These are phyloP conservation scores for Epinotia brunnichana DNA, from an alignment of 2,888 invertebrate genomes.

Conservation along the genomic window DNA sequence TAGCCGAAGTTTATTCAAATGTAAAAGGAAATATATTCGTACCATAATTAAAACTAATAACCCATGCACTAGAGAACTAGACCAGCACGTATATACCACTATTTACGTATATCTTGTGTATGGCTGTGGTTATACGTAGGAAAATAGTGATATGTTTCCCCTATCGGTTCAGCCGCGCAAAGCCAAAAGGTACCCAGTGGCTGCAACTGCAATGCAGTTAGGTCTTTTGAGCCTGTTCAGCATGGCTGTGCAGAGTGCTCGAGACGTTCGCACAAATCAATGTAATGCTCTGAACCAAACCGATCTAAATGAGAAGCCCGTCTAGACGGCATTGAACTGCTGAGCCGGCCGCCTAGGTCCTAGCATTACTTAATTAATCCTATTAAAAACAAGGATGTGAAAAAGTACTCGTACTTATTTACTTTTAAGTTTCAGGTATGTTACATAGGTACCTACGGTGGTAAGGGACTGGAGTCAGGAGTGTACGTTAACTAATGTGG, in stretches of 20 bases:
- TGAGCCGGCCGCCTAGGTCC: slow-evolving; percentile 7
- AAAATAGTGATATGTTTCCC: slow-evolving; percentile 13
- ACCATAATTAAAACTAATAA: not conserved
- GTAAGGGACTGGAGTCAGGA: too few species aligned
- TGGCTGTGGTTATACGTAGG: not conserved
- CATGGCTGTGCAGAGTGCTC: slow-evolving; percentile 15
- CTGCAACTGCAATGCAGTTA: not conserved
- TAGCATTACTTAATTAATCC: slow-evolving; percentile 22
- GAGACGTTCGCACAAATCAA: slow-evolving; percentile 67
- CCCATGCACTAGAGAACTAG: not conserved
- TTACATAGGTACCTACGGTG: too few species aligned
- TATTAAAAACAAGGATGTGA: slow-evolving; percentile 1
- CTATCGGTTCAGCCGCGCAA: slow-evolving; percentile 1
- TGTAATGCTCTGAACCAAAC: slow-evolving; percentile 60
- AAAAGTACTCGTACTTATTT: not conserved
- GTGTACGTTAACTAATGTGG: too few species aligned
- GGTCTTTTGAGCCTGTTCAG: not conserved
- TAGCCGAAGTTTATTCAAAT: too few species aligned
- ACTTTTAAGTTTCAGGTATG: not conserved
- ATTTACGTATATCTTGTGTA: too few species aligned
- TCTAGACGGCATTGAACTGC: slow-evolving; percentile 47
- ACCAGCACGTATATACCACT: not conserved
- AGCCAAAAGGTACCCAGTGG: not conserved
- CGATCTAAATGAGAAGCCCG: slow-evolving; percentile 57
- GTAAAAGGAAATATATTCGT: too few species aligned